phyloP scores from a whole-genome alignment of 2,888 invertebrate species.

The Gryllus longicercus region DNA sequence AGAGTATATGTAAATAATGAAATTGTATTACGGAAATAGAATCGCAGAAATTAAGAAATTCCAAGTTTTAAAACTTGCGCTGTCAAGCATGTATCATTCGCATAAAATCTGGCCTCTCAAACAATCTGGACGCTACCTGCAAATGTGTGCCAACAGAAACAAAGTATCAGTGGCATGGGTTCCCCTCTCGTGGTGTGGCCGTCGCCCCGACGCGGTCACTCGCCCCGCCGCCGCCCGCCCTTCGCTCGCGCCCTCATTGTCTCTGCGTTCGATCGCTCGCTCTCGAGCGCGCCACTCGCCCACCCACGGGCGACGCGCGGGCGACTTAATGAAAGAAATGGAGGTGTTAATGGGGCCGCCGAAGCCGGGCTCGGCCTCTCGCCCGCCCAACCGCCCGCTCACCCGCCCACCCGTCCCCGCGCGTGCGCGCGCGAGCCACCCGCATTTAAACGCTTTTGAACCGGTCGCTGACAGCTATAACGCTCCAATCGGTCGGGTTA shows the following conservation, averaged over 20 bases:
- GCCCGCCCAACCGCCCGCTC: no score
- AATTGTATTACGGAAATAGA: no score
- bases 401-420: background rate
- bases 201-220: background rate
- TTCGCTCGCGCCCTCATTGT: background rate
- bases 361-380: background rate
- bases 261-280: background rate
- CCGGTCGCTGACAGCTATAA: slow-evolving; percentile 1
- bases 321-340: slow-evolving; percentile 1
- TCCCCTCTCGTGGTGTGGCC: no score
- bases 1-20: no score
- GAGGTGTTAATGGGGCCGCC: background rate
- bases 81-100: no score
- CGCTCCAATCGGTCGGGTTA: slow-evolving; percentile 17
- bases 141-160: no score
- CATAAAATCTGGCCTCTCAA: no score
- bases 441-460: background rate
- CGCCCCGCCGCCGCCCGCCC: background rate
- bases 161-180: no score
- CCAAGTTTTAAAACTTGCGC: no score
- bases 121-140: no score
- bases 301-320: background rate
- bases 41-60: no score
- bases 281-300: background rate
- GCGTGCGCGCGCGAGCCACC: background rate